phyloP scores from a whole-genome alignment of 92 coral and sea anemone species.

The Metridium senile region DNA sequence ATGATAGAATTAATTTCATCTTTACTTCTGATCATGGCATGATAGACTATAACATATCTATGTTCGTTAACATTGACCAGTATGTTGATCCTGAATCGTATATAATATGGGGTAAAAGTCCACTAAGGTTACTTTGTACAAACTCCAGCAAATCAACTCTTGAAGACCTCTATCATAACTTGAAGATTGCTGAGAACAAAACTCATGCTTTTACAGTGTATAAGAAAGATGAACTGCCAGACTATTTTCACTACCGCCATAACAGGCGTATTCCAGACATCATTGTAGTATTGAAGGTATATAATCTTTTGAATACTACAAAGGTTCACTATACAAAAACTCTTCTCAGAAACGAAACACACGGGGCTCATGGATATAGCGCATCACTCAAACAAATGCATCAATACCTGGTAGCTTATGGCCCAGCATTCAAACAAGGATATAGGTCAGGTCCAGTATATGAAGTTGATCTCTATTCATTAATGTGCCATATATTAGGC shows the following conservation, averaged over 20 bases:
- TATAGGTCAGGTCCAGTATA: slow-evolving; percentile 42
- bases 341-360: slow-evolving; percentile 10
- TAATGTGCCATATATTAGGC: slow-evolving; percentile 68
- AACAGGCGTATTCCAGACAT: slow-evolving; percentile 63
- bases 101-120: slow-evolving; percentile 39
- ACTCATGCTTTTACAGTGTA: slow-evolving; percentile 44
- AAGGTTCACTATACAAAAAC: not conserved
- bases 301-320: slow-evolving; percentile 34
- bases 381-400: slow-evolving; percentile 50
- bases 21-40: slow-evolving; percentile 92
- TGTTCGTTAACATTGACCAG: slow-evolving; percentile 43
- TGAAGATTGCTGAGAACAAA: slow-evolving; percentile 36
- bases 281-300: slow-evolving; percentile 46
- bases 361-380: slow-evolving; percentile 59
- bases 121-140: slow-evolving; percentile 15
- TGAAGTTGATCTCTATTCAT: slow-evolving; percentile 63
- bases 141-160: slow-evolving; percentile 39
- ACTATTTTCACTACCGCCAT: slow-evolving; percentile 48
- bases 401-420: slow-evolving; percentile 70
- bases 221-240: slow-evolving; percentile 61
- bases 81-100: slow-evolving; percentile 52
- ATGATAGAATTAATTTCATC: slow-evolving; percentile 59
- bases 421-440: slow-evolving; percentile 74
- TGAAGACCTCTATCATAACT: slow-evolving; percentile 38
- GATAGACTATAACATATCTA: slow-evolving; percentile 44